A percentile compares a stretch with the other conserved stretches of the same genome.
Conservation (phyloP, 2,888 invertebrate species). For the Punctoribates punctum region DNA sequence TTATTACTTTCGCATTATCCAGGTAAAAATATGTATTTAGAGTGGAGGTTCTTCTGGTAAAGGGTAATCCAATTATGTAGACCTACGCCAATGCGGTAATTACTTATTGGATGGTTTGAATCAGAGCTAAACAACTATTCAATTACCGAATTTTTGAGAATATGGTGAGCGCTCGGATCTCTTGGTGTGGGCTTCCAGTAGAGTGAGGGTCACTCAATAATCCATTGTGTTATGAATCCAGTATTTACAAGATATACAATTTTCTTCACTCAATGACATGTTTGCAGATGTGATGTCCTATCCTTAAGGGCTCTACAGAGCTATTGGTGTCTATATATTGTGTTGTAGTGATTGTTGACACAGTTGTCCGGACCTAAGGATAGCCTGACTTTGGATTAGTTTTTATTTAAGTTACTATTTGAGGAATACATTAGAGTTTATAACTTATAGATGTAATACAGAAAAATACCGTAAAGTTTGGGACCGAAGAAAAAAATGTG, state of each 20-base stretch:
- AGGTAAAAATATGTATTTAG: too few relatives aligned
- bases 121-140: too few relatives aligned
- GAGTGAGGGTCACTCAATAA: too few relatives aligned
- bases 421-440: constrained; percentile 13
- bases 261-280: neutral
- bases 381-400: constrained; percentile 29
- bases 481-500: neutral
- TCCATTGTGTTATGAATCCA: neutral
- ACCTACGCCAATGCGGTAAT: too few relatives aligned
- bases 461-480: neutral
- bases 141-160: too few relatives aligned
- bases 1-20: too few relatives aligned
- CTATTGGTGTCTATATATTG: neutral
- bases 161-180: too few relatives aligned
- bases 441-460: constrained; percentile 7
- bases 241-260: neutral
- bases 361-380: constrained; percentile 22
- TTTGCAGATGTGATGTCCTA: constrained; percentile 30
- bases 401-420: constrained; percentile 32
- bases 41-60: too few relatives aligned
- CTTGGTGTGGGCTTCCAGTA: too few relatives aligned
- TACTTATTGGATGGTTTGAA: too few relatives aligned
- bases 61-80: too few relatives aligned
- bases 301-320: neutral
- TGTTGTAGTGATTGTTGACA: constrained; percentile 29